These are phyloP conservation scores for Arenaria interpres DNA, from an alignment of 2,113 vertebrate genomes.

Conservation along the genomic window DNA sequence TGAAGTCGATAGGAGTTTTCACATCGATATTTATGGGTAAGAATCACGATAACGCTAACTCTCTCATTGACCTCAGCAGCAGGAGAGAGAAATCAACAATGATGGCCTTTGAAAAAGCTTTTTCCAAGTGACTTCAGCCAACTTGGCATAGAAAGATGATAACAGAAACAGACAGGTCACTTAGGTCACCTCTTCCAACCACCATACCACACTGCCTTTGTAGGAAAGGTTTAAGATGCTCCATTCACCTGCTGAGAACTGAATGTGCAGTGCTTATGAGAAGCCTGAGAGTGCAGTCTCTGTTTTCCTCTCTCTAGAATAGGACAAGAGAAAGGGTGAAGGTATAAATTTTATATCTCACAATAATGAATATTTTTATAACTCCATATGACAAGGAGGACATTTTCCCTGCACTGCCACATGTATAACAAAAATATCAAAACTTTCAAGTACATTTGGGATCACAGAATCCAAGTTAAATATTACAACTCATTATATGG, in stretches of 20 bases:
- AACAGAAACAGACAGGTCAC: neutral
- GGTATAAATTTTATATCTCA: neutral
- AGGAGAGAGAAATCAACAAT: neutral
- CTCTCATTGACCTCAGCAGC: neutral
- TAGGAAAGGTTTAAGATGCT: neutral
- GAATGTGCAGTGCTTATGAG: neutral
- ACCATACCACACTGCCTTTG: neutral
- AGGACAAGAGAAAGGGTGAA: neutral
- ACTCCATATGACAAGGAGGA: neutral
- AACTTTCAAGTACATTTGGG: constrained; percentile 49
- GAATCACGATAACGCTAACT: neutral
- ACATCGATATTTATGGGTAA: neutral
- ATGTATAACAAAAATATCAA: constrained; percentile 34
- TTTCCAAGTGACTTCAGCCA: neutral
- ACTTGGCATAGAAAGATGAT: neutral
- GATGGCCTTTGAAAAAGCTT: constrained; percentile 5
- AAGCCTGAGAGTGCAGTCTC: neutral
- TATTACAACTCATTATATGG: constrained; percentile 47
- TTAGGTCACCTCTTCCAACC: neutral
- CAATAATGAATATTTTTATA: neutral
- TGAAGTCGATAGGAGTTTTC: neutral
- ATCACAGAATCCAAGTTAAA: constrained; percentile 61
- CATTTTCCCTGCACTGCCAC: neutral
- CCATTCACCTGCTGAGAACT: neutral
- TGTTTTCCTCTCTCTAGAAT: neutral